These are phyloP conservation scores for Microchrysa polita DNA, from an alignment of 2,888 invertebrate species.

Conservation along the genomic window DNA sequence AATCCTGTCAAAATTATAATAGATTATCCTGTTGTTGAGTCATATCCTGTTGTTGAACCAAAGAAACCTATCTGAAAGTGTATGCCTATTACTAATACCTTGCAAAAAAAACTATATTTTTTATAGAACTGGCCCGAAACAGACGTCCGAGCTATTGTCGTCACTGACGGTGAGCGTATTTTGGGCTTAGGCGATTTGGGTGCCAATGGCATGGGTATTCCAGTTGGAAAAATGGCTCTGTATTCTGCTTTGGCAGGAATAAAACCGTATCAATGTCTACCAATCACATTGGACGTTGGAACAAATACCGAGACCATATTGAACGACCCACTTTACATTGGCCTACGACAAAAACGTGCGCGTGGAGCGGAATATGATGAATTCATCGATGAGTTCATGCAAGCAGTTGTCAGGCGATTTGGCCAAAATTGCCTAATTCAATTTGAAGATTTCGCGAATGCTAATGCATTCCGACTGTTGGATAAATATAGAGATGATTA, in stretches of 20 bases:
- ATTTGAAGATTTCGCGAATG: conserved; percentile 99
- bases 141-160: conserved; percentile 89
- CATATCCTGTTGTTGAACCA: too few species aligned
- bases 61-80: too few species aligned
- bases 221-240: conserved; percentile 94
- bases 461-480: conserved; percentile 93
- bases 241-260: conserved; percentile 98
- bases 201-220: conserved; percentile 98
- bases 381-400: conserved; percentile 97
- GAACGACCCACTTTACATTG: conserved; percentile 95
- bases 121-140: conserved; percentile 78
- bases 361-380: conserved; percentile 89
- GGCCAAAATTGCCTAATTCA: conserved; percentile 88
- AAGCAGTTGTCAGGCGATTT: conserved; percentile 83
- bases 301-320: conserved; percentile 87
- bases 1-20: too few species aligned
- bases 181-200: conserved; percentile 97
- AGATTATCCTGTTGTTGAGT: too few species aligned
- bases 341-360: conserved; percentile 84
- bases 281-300: conserved; percentile 92
- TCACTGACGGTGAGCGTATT: conserved; percentile 98
- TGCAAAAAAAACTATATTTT: conserved; percentile 13
- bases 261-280: conserved; percentile 93
- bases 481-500: conserved; percentile 87
- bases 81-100: too few species aligned